Conservation (phyloP, 1,140 invertebrate genomes). For the Arctopsyche grandis region DNA sequence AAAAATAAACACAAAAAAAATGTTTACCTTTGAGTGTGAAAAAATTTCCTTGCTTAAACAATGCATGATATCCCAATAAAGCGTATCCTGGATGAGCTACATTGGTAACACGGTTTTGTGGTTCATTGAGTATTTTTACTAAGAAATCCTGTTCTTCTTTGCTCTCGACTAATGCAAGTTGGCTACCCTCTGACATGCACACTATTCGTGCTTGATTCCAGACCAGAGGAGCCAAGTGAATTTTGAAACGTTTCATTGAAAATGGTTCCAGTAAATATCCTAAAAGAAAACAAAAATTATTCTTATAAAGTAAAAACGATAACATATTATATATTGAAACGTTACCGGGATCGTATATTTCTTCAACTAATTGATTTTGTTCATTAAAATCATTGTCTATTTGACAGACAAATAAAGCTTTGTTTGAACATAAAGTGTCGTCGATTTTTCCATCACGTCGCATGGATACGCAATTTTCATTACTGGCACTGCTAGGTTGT, state of each 20-base stretch:
- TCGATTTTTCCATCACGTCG: slow-evolving; percentile 37
- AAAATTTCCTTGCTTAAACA: background rate
- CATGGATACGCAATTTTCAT: slow-evolving; percentile 54
- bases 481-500: slow-evolving; percentile 57
- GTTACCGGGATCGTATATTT: too few species aligned
- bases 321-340: too few species aligned
- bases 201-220: slow-evolving; percentile 42
- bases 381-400: background rate
- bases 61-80: slow-evolving; percentile 13
- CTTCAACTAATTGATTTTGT: background rate
- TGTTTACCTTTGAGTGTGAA: background rate
- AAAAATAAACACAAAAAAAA: background rate
- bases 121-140: background rate
- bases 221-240: background rate
- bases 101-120: background rate
- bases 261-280: background rate
- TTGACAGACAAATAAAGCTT: slow-evolving; percentile 41
- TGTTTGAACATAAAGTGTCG: slow-evolving; percentile 33
- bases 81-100: background rate
- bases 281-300: background rate
- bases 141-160: slow-evolving; percentile 36
- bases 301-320: too few species aligned
- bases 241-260: background rate
- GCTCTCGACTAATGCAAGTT: slow-evolving; percentile 46
- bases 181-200: slow-evolving; percentile 44